phyloP scores from a whole-genome alignment of 2,797 vertebrate genomes.

The Mormyrops attenuatus region DNA sequence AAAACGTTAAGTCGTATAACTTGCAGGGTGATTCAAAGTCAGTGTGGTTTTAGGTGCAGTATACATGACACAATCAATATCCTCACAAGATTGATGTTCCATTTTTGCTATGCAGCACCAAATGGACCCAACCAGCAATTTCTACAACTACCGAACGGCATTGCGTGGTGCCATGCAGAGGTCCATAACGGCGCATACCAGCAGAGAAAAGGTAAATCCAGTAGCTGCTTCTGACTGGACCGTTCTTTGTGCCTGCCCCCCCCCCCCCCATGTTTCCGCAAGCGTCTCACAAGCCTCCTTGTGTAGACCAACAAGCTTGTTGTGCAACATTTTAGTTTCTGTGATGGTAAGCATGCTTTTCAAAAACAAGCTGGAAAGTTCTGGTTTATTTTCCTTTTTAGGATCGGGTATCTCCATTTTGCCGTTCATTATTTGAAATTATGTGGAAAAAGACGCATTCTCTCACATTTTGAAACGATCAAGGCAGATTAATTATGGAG shows the following conservation, averaged over 20 bases:
- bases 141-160: conserved; percentile 91
- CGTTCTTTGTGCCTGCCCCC: not conserved
- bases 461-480: conserved; percentile 10
- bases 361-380: not conserved
- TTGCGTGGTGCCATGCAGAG: conserved; percentile 84
- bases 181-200: conserved; percentile 84
- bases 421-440: conserved; percentile 13
- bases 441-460: not conserved
- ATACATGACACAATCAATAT: not conserved
- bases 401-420: not conserved
- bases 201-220: conserved; percentile 78
- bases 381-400: not conserved
- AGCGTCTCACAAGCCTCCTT: not conserved
- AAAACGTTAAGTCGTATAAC: not conserved
- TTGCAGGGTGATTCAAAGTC: not conserved
- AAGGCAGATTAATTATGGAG: conserved; percentile 26
- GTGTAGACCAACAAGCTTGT: not conserved
- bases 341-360: not conserved
- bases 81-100: not conserved
- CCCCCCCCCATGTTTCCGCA: not conserved
- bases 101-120: conserved; percentile 69
- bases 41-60: not conserved
- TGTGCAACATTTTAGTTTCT: not conserved
- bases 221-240: not conserved
- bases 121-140: conserved; percentile 96